Evolutionary conservation across 2,888 invertebrate species (phyloP), one percentile per base, ranked within the genome.

Genomic region (Podabrus alpinus): DNA sequence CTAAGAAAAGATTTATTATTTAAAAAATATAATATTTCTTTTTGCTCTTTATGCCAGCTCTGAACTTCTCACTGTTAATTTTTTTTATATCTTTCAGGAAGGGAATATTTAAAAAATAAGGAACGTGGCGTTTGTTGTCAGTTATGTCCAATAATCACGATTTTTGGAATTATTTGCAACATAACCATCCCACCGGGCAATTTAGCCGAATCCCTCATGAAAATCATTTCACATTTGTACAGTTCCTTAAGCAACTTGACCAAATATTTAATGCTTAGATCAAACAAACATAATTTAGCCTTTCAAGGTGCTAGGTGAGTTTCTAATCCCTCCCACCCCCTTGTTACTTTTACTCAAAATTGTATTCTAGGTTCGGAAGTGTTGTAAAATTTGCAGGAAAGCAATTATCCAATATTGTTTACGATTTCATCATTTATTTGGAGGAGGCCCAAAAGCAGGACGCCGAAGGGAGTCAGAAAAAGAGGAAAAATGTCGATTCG

Each of bases 61-160:
- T 21, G 21, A 21, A n/a, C n/a, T n/a, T n/a, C n/a, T n/a, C n/a
- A n/a, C n/a, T n/a, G n/a, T n/a, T n/a, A 68, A 64, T 69, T 69
- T 59, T 29, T 68, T 59, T n/a, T 5, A n/a, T 9, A 2, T 45
- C n/a, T 45, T 45, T 1, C 75, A 89, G 88, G 82, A 74, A 83
- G 86, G 67, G 88, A 89, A 67, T 85, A 87, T 77, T 82, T 91
- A 64, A 89, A 88, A 80, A 84, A 85, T 0, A 88, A 89, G 80
- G 91, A 92, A 82, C 87, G 89, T 62, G 90, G 89, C 13, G 85
- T 92, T 21, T 91, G 90, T 79, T 88, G 88, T n/a, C 91, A 92
- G 78, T 81, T 92, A 61, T 89, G 90, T 59, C 88, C 90, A 25
- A 86, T 91, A 10, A 88, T 90, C 1, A 88, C 89, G 60, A 88